These are phyloP conservation scores for Cantharis flavilabris DNA, from an alignment of 2,888 invertebrate genomes.

Conservation along the genomic window DNA sequence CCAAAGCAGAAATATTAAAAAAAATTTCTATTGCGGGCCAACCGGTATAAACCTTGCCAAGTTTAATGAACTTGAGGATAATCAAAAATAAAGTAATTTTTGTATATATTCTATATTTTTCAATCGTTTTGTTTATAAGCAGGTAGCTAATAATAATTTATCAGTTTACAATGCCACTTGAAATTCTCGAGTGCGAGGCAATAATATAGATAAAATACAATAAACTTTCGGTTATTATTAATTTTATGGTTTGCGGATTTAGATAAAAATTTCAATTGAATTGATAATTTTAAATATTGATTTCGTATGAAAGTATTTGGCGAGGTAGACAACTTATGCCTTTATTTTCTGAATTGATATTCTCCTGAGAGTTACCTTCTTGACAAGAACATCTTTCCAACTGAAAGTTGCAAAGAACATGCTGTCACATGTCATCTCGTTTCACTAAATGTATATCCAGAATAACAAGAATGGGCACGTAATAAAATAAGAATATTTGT, in stretches of 20 bases:
- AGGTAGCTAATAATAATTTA: background rate
- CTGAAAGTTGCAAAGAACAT: constrained; percentile 50
- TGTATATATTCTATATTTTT: background rate
- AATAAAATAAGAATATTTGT: constrained; percentile 8
- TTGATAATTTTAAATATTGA: background rate
- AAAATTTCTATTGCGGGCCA: no score
- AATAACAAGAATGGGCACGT: constrained; percentile 22
- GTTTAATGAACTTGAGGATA: background rate
- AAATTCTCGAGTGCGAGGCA: background rate
- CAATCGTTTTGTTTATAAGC: background rate
- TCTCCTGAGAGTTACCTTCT: constrained; percentile 45
- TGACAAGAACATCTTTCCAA: constrained; percentile 49
- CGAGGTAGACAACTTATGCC: constrained; percentile 18
- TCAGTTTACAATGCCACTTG: background rate
- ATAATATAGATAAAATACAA: background rate
- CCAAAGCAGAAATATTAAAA: no score
- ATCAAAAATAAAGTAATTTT: background rate
- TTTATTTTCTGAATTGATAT: constrained; percentile 19
- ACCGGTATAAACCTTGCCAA: background rate
- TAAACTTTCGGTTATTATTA: background rate
- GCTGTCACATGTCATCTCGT: constrained; percentile 52
- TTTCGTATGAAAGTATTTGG: background rate
- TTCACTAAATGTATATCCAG: constrained; percentile 38
- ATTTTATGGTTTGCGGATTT: background rate
- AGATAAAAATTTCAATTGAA: background rate